phyloP scores from a whole-genome alignment of 2,888 invertebrate species.

The Amphipyra tragopoginis region DNA sequence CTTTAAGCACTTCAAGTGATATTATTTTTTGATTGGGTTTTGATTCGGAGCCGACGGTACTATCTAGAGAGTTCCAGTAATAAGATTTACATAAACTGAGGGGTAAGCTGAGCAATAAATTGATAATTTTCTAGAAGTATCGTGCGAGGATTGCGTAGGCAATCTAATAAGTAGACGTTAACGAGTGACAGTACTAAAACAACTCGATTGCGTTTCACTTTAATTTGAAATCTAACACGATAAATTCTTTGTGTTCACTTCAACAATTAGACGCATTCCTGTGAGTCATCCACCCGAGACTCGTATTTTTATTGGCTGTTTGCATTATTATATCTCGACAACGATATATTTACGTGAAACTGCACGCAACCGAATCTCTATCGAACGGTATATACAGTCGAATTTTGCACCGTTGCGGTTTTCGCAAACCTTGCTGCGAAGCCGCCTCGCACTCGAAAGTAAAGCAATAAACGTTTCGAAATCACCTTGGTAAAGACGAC shows the following conservation, averaged over 20 bases:
- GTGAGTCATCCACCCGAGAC: slow-evolving; percentile 86
- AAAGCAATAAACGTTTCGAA: slow-evolving; percentile 72
- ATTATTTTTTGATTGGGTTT: not conserved
- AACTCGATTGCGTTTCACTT: slow-evolving; percentile 74
- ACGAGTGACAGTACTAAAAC: slow-evolving; percentile 54
- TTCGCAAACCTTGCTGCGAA: slow-evolving; percentile 59
- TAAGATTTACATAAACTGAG: not conserved
- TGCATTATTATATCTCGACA: slow-evolving; percentile 78
- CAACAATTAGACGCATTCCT: slow-evolving; percentile 86
- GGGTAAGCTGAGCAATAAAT: slow-evolving; percentile 25
- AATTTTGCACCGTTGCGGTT: slow-evolving; percentile 58
- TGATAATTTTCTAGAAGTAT: slow-evolving; percentile 51
- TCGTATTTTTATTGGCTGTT: slow-evolving; percentile 84
- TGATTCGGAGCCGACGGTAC: too few relatives aligned
- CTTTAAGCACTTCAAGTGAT: not conserved
- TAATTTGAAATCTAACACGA: slow-evolving; percentile 83
- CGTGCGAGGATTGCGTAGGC: slow-evolving; percentile 49
- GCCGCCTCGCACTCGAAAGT: slow-evolving; percentile 71
- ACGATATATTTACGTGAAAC: slow-evolving; percentile 71
- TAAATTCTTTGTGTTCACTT: slow-evolving; percentile 78
- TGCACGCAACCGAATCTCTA: slow-evolving; percentile 69
- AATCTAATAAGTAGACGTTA: slow-evolving; percentile 44
- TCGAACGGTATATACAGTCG: slow-evolving; percentile 65
- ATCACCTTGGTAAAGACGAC: slow-evolving; percentile 74
- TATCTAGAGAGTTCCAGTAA: not conserved